A percentile compares a stretch with the other conserved stretches of the same genome.
phyloP scores from a whole-genome alignment of 2,113 vertebrate genomes.

The Calidris pygmaea region DNA sequence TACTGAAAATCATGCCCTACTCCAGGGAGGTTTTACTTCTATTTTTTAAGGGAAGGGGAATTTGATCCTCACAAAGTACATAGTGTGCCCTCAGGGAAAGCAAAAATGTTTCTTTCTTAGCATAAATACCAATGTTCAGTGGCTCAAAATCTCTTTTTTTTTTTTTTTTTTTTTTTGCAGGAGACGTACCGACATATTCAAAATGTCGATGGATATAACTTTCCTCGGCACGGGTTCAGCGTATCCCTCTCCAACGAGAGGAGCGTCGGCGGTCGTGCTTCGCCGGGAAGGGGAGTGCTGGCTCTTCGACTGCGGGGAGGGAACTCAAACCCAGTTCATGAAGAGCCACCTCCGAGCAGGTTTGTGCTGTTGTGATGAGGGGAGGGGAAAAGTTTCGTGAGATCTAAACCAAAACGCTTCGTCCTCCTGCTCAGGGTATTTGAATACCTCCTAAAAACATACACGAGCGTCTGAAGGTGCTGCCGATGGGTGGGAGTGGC shows the following conservation, averaged over 20 bases:
- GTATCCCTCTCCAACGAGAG: constrained; percentile 84
- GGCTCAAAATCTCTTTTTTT: background rate
- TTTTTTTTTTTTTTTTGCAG: background rate
- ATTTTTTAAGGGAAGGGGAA: no score
- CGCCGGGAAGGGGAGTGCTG: constrained; percentile 87
- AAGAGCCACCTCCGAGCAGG: constrained; percentile 86
- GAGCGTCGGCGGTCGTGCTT: constrained; percentile 86
- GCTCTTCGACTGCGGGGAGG: constrained; percentile 97
- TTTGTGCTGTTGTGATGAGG: background rate
- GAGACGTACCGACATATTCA: fast-evolving
- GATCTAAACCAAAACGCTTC: fast-evolving
- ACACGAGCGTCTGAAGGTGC: fast-evolving
- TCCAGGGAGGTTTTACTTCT: background rate
- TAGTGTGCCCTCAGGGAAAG: background rate
- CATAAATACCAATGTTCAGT: fast-evolving
- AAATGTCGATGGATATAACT: constrained; percentile 89
- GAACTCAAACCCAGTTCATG: constrained; percentile 93
- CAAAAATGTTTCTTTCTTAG: background rate
- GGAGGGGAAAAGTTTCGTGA: fast-evolving
- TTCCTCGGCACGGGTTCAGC: constrained; percentile 92
- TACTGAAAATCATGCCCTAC: background rate
- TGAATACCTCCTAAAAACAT: fast-evolving
- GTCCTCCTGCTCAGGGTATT: fast-evolving
- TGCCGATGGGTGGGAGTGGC: background rate
- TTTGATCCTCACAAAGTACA: background rate